phyloP scores from a whole-genome alignment of 2,888 invertebrate species.

The Callinectes sapidus region DNA sequence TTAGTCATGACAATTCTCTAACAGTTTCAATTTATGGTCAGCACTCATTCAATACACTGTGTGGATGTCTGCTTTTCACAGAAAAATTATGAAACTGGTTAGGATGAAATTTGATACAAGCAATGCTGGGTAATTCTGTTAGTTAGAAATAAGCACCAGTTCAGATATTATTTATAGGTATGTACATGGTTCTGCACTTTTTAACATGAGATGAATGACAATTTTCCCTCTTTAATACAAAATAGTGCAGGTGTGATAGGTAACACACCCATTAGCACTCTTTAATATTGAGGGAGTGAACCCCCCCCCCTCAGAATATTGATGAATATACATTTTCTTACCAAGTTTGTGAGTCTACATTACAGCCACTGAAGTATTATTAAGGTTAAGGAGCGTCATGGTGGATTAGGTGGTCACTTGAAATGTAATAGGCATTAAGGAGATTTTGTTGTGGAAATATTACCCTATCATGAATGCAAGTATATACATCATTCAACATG shows the following conservation, averaged over 20 bases:
- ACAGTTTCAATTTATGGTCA: neutral
- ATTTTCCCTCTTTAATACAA: no score
- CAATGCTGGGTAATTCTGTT: no score
- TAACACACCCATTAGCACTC: no score
- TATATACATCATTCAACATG: neutral
- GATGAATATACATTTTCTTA: neutral
- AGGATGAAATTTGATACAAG: no score
- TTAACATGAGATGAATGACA: no score
- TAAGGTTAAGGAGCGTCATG: neutral
- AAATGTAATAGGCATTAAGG: neutral
- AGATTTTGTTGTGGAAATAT: neutral
- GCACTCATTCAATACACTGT: no score
- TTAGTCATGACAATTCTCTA: neutral
- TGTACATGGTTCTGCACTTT: no score
- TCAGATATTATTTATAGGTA: neutral
- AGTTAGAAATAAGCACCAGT: neutral
- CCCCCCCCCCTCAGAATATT: neutral
- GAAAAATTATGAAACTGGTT: no score
- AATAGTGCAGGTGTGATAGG: no score
- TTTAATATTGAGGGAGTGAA: no score
- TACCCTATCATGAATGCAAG: neutral
- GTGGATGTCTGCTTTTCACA: no score
- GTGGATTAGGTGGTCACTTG: neutral
- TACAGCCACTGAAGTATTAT: neutral
- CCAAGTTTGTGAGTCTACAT: neutral